Evolutionary conservation across 2,888 invertebrate species (phyloP), one percentile per base, ranked within the genome.

Genomic region (Nymphalis polychloros): DNA sequence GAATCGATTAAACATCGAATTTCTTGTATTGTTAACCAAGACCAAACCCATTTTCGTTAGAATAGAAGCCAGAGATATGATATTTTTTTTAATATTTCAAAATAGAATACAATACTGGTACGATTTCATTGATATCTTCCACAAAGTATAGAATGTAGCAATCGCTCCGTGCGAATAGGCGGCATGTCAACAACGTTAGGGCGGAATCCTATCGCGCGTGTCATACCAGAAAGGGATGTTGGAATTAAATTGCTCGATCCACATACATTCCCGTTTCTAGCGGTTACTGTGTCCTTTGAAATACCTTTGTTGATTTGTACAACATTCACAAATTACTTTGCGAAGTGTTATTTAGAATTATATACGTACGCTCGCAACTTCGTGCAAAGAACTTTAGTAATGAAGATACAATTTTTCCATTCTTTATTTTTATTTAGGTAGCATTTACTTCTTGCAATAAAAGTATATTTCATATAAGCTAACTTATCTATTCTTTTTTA

Each of bases 181-280:
- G 67, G 70, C 70, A 64, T 64, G 67, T 67, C 67, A 64, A 70
- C 70, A 57, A 52, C 50, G 67, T 62, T 67, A 57, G 67, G 70
- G 70, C 64, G 70, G 67, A 67, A 63, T 67, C 62, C 61, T 67
- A 55, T 52, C 57, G 70, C 64, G 61, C 70, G 60, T 61, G 57
- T 64, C 61, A 64, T 67, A 64, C 59, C 70, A 61, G 55, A 62
- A 61, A 49, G 61, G 48, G 61, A 35, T 48, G 52, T 35, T 49
- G 62, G 66, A 67, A 57, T 62, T 67, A 61, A 67, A 62, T 67
- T 67, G 66, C 66, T 67, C 48, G 27, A 49, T 55, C 53, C 55
- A 41, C 53, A 55, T 53, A 66, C 35, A 46, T 47, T 48, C 53
- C 59, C 23, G 60, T 49, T 61, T 31, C 48, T 50, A 49, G 52